Evolutionary conservation across 1,140 invertebrate genomes (phyloP), one percentile per base, ranked within the genome.

Genomic region (Cydia amplana): DNA sequence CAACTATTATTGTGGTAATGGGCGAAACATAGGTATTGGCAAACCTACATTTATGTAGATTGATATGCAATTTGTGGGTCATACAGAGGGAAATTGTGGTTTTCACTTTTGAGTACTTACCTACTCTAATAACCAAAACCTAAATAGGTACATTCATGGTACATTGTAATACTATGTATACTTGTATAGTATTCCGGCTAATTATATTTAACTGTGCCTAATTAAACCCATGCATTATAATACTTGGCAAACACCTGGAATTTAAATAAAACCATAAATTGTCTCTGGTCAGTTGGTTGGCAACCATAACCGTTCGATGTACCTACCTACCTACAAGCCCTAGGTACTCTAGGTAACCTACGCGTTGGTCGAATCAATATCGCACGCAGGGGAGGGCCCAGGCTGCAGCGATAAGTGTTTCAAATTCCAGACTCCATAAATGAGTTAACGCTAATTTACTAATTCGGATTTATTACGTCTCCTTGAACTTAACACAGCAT

Each of bases 331-430:
- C n/a, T n/a, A 70, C 65, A 60, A 70, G 65, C 65, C 65, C 36
- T 70, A 70, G 65, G 65, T 36, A 70, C 46, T 81, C 43, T 88
- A 87, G 85, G 82, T 81, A 80, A 81, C 82, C 84, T 85, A 82
- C 79, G 84, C 81, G 78, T 55, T 65, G 76, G 77, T 74, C 75
- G 79, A 84, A 87, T 87, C 88, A 79, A 90, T 90, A 88, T 77
- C 65, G 74, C 67, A 65, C 73, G 80, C 83, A 86, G 84, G 85
- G 80, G 77, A 76, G 75, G n/a, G n/a, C 25, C 64, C 64, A 67
- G 64, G 36, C 64, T 67, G 63, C 51, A 55, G 10, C 63, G 23
- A 70, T 70, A 70, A 70, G 65, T 20, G 14, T 40, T 36, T 18
- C 6, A 10, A 70, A 70, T 40, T 40, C 7, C 65, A 40, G n/a